Conservation (phyloP, 2,113 vertebrate genomes). For the Morphnarchus princeps region DNA sequence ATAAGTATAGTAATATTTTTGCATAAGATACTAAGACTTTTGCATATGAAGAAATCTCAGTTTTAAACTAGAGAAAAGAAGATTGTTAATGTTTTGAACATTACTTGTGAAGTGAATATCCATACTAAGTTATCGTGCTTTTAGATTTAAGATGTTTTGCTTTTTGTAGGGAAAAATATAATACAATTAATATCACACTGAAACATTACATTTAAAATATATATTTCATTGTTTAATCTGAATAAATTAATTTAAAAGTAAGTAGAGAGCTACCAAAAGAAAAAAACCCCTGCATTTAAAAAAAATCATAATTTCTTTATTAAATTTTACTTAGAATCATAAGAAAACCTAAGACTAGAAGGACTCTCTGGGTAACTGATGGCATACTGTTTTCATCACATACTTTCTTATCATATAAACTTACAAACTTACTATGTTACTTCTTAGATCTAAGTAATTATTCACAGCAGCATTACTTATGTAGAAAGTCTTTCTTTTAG, state of each 20-base stretch:
- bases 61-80: neutral
- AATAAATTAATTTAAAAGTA: neutral
- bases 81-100: neutral
- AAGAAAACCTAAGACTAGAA: neutral
- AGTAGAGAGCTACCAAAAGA: neutral
- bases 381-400: neutral
- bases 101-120: neutral
- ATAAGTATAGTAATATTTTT: neutral
- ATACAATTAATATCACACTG: neutral
- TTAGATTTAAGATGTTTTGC: neutral
- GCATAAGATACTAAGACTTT: neutral
- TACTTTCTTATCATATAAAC: neutral
- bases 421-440: neutral
- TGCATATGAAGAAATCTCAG: neutral
- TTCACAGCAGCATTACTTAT: neutral
- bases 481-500: neutral
- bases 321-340: neutral
- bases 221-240: neutral
- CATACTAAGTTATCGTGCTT: neutral
- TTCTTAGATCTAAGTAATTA: neutral
- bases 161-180: neutral
- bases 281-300: neutral
- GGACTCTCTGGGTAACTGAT: neutral
- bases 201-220: neutral
- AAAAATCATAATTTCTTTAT: neutral